Conservation (phyloP, 2,888 invertebrate genomes). For the Pardosa pseudoannulata region DNA sequence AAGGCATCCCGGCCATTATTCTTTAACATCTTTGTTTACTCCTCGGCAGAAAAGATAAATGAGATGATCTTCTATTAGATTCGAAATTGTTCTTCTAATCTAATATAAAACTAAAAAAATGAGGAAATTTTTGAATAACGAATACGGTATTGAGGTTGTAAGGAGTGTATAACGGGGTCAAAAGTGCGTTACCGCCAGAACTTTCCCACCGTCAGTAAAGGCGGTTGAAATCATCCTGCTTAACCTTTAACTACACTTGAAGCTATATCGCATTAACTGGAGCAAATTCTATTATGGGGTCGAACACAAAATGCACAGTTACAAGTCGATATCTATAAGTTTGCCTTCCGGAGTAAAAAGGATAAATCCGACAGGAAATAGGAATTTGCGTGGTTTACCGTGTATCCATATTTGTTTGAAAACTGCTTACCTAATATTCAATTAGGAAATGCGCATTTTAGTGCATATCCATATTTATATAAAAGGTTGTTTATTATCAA, state of each 20-base stretch:
- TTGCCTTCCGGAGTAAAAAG: too few species aligned
- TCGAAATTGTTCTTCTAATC: neutral
- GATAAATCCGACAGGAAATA: too few species aligned
- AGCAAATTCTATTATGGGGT: slow-evolving; percentile 35
- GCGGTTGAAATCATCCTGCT: slow-evolving; percentile 32
- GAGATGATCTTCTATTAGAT: slow-evolving; percentile 9
- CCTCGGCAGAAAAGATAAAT: neutral
- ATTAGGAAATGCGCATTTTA: too few species aligned
- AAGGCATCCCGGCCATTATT: neutral
- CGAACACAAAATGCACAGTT: slow-evolving; percentile 24
- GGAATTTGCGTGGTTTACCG: too few species aligned
- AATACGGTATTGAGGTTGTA: slow-evolving; percentile 15
- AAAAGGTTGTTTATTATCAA: too few species aligned
- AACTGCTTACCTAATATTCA: too few species aligned
- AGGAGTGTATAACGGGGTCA: slow-evolving; percentile 31
- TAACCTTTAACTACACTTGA: slow-evolving; percentile 45
- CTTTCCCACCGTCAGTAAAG: slow-evolving; percentile 37
- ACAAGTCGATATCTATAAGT: too few species aligned
- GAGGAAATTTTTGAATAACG: slow-evolving; percentile 12
- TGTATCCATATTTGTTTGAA: too few species aligned
- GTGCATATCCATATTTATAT: too few species aligned
- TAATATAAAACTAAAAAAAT: slow-evolving; percentile 19
- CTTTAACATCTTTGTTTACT: neutral
- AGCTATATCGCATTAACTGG: slow-evolving; percentile 40
- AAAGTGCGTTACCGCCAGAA: slow-evolving; percentile 16